Evolutionary conservation across 2,888 invertebrate species (phyloP).

Genomic region (Pheosia gnoma): DNA sequence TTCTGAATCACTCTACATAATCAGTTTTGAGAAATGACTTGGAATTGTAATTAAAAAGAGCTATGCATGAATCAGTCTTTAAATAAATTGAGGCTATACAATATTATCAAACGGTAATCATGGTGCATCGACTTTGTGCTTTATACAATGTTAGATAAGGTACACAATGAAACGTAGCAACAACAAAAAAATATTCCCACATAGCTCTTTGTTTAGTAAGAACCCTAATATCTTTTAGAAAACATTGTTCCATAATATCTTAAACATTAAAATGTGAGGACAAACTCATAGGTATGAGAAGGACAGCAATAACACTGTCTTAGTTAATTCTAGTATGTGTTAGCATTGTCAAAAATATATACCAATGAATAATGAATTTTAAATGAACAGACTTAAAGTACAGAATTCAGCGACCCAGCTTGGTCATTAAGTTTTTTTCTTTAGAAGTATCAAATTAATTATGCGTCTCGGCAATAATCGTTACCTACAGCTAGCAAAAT

Average conservation of each 20-base stretch:
- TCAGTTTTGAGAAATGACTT: too few species aligned
- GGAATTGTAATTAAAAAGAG: not conserved
- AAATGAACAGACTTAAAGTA: not conserved
- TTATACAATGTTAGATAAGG: not conserved
- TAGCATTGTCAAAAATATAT: not conserved
- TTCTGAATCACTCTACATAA: too few species aligned
- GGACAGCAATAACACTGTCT: not conserved
- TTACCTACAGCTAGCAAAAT: not conserved
- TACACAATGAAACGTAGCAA: not conserved
- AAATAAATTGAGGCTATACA: not conserved
- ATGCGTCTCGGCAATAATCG: not conserved
- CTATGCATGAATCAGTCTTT: not conserved
- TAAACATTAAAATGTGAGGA: not conserved
- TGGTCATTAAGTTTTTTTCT: not conserved
- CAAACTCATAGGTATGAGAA: not conserved
- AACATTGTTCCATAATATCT: not conserved
- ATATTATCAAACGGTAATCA: not conserved
- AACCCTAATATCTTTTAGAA: not conserved
- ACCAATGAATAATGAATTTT: not conserved
- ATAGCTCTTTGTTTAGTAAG: not conserved
- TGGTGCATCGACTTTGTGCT: conserved; percentile 2
- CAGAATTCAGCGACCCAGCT: not conserved
- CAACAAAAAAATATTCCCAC: not conserved
- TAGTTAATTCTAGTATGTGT: not conserved
- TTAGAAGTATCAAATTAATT: not conserved